Base-by-base conservation (phyloP, 92 coral and sea anemone species). In the Porites cylindrica region DNA sequence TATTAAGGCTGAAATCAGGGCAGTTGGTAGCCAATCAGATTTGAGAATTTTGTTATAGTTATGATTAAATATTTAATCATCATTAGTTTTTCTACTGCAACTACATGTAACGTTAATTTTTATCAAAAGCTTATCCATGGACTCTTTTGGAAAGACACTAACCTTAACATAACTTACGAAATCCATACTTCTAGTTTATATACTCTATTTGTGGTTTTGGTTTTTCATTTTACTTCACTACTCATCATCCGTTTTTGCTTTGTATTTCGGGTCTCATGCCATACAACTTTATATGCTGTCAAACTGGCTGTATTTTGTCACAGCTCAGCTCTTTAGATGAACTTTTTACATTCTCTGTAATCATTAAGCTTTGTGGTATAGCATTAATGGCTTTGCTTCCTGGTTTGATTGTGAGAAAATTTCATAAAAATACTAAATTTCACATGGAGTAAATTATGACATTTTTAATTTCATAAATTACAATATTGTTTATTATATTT, bases 211-310 rank as follows among this genome's bases (percentile, higher is more conserved):
- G 47, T 38, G 47, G 47, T 24, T 26, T 20, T 10, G 5, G 16
- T 6, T 23, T 7, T 32, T 8, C 59, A 3, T 47, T 72, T 19
- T 2, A 6, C 51, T 24, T 13, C n/a, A 10, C 1, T 65, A 11
- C 20, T 63, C 17, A 18, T 29, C 10, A 11, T 24, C 11, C 53
- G 9, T 72, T 70, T 47, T 67, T 20, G 43, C 70, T 82, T 53
- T 67, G 51, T 38, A 23, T 72, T 82, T 51, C 91, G 95, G 99
- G 99, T 86, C 94, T 97, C n/a, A 81, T 97, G 91, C 99, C 99
- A 61, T 97, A 97, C 91, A 97, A 97, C 91, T 97, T 93, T 83
- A 87, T 97, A 60, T 97, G 99, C 93, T 96, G 98, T 83, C 99
- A 97, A 74, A 97, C 99, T 59, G 99, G 99, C 23, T 95, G 96